Evolutionary conservation across 1,140 invertebrate species (phyloP), one percentile per base, ranked within the genome.

Genomic region (Chlorops oryzae): DNA sequence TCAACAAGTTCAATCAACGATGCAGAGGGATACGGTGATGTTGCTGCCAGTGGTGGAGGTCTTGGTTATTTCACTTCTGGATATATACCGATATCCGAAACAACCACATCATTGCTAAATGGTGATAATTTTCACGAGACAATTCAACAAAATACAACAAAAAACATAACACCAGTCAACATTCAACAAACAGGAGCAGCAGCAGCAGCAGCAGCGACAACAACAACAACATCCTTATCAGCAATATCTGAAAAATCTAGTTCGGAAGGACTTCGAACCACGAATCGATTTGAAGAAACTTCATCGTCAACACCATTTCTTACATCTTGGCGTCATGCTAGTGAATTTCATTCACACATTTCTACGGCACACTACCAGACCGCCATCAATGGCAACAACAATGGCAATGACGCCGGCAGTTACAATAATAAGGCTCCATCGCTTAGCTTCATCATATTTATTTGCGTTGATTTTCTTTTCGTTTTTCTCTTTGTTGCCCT

Each of bases 391-490:
- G n/a, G n/a, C n/a, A n/a, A n/a, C n/a, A n/a, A n/a, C n/a, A n/a
- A 2, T 21, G 18, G 9, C 7, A 17, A 45, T 15, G 46, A 27
- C 35, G 35, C 35, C 37, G 56, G 50, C 49, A 51, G 28, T 24
- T 37, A 42, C 22, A 32, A 7, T 32, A 18, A 5, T 15, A 15
- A 6, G 15, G 54, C 56, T 52, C 59, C 62, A 5, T 57, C 62
- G 3, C 27, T 69, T n/a, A 69, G 60, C 54, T 72, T 72, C 52
- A 53, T 72, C 44, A 57, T 72, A 21, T 72, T 70, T 59, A 51
- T 63, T 50, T 60, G 62, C 53, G 60, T 70, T 49, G 66, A 72
- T 64, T 55, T 65, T 54, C 59, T 72, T 32, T 69, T 72, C 55
- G 58, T 72, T 55, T 53, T 72, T 35, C 67, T 72, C 28, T 72